Base-by-base conservation (phyloP, 2,888 invertebrate genomes). In the Drosophila pseudotalamancana region DNA sequence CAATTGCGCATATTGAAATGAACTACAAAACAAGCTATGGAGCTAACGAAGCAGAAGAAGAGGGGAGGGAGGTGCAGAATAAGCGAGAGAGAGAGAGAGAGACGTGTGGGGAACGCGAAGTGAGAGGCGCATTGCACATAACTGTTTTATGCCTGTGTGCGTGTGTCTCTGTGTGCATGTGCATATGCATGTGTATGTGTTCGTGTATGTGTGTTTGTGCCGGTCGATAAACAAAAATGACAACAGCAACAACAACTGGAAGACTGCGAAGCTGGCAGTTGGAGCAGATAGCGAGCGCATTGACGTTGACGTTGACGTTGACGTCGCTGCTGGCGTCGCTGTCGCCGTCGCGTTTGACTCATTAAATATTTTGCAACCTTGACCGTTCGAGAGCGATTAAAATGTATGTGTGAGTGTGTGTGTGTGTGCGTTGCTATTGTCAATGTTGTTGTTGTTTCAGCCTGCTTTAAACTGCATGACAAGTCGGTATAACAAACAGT, bases 371-470 rank as follows among this genome's bases (percentile, higher is more conserved):
- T 83, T 83, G 84, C 88, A 88, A 88, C 88, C 88, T 88, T 88
- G 88, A 88, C 88, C 88, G 88, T 88, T 86, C 77, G 83, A 86
- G 88, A 81, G 77, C 88, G 81, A 86, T 86, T 88, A 87, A 84
- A 84, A 71, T 74, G 46, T 76, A 40, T 68, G 46, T 40, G 29
- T 40, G 27, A 56, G 6, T 34, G 14, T 29, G 8, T 6, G 29
- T 43, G 53, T 50, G 50, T 76, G 40, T 63, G 59, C 53, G 61
- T 23, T 77, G 67, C 37, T 65, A 57, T 34, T 48, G 62, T 35
- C 57, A 48, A 54, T 48, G 43, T 5, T 51, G 25, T 14, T 25
- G 23, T 14, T 14, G 12, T 14, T 11, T 25, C 25, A 16, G 40
- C 40, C 27, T 43, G 18, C 27, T 43, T 43, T 43, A 12, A 43